A percentile compares a stretch with the other conserved stretches of the same genome.
Evolutionary conservation across 1,140 invertebrate species (phyloP).

Genomic region (Zaprionus camerounensis): DNA sequence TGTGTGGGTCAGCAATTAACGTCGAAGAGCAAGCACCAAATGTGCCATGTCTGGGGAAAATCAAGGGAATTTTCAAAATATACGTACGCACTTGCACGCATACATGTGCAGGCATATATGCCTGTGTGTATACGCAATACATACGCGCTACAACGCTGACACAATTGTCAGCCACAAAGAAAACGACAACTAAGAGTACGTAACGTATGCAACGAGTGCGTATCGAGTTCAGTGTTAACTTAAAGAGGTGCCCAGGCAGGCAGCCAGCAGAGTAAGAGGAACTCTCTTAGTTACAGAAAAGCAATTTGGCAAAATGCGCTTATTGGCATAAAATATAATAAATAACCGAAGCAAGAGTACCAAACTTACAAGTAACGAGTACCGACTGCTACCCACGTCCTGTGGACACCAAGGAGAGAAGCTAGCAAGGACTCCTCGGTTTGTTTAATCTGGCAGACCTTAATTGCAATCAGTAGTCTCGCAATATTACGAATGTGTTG

Average conservation of each 20-base stretch:
- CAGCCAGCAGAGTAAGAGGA: not conserved
- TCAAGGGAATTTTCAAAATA: slow-evolving; percentile 21
- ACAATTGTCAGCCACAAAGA: slow-evolving; percentile 19
- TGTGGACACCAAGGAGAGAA: not conserved
- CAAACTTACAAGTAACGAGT: too few species aligned
- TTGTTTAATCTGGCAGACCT: slow-evolving; percentile 26
- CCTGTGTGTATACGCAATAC: not conserved
- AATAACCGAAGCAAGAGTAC: slow-evolving; percentile 38
- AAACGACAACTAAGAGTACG: not conserved
- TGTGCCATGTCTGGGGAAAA: slow-evolving; percentile 29
- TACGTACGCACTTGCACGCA: not conserved
- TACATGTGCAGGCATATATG: not conserved
- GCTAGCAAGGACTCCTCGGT: not conserved
- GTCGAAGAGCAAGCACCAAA: slow-evolving; percentile 32
- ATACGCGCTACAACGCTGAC: not conserved
- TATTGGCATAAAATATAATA: slow-evolving; percentile 76
- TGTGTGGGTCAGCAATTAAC: slow-evolving; percentile 77
- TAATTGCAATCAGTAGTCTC: slow-evolving; percentile 39
- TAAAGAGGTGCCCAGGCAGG: slow-evolving; percentile 9
- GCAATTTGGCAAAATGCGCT: slow-evolving; percentile 70
- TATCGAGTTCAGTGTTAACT: slow-evolving; percentile 9
- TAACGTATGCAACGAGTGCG: not conserved
- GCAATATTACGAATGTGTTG: slow-evolving; percentile 8
- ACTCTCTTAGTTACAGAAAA: slow-evolving; percentile 39
- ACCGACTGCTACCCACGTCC: not conserved